Evolutionary conservation across 2,888 invertebrate genomes (phyloP), one percentile per base, ranked within the genome.

Genomic region (Orgyia antiqua): DNA sequence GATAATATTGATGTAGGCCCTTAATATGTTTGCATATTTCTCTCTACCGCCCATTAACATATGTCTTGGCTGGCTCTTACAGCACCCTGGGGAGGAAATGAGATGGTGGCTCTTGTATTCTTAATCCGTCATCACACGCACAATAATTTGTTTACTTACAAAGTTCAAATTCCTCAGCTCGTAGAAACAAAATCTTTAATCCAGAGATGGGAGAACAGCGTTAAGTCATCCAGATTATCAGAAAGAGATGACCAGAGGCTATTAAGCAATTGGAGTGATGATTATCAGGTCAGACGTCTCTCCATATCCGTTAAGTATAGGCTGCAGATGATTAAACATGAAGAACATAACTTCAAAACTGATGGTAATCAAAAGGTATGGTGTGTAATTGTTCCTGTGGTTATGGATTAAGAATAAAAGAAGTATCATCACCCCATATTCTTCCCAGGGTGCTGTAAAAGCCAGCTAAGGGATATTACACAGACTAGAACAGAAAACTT

Each of bases 291-390:
- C 10, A 56, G 61, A 29, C 48, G 64, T 17, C 58, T 78, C 3
- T 64, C 75, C n/a, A 36, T 70, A 27, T 65, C 69, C 6, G 50
- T 73, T 0, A 58, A 58, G 17, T 68, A 64, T 34, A 47, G 77
- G 13, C 18, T 75, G 19, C 59, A 72, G 39, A 65, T 72, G 68
- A 42, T 49, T 4, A 58, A 51, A n/a, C 75, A 76, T 12, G 62
- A 57, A 32, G 69, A 74, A 18, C 58, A 61, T 13, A 68, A 43
- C 36, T 71, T 74, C 23, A 51, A 39, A 25, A 47, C 36, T 6
- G 44, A 53, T 10, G 29, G 36, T 1, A 64, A 70, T 42, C 27
- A 37, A 3, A 62, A 67, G 59, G n/a, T n/a, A n/a, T n/a, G n/a
- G n/a, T n/a, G n/a, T n/a, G n/a, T n/a, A n/a, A n/a, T n/a, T n/a